These are phyloP conservation scores for Delphinus delphis DNA, from an alignment of 2,113 vertebrate genomes.

Conservation along the genomic window DNA sequence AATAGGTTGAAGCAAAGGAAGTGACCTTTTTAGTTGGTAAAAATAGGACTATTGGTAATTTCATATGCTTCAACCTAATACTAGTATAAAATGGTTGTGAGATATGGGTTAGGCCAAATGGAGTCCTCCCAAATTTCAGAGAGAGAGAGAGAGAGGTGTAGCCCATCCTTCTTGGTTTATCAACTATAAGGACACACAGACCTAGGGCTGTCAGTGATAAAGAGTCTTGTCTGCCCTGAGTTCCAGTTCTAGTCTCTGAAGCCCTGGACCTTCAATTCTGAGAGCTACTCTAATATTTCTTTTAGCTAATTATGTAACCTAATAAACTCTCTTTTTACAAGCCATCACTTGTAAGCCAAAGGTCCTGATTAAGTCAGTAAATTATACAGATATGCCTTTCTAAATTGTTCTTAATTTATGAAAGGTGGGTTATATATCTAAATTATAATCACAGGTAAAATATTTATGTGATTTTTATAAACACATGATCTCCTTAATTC, in stretches of 20 bases:
- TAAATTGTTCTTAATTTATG: constrained; percentile 32
- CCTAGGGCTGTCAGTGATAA: background rate
- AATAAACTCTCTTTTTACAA: constrained; percentile 31
- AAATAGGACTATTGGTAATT: constrained; percentile 1
- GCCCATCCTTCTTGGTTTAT: background rate
- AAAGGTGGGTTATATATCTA: constrained; percentile 28
- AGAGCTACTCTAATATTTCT: background rate
- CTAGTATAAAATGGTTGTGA: background rate
- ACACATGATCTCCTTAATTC: background rate
- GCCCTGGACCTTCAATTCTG: background rate
- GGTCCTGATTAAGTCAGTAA: background rate
- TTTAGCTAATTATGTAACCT: background rate
- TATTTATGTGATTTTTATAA: constrained; percentile 17
- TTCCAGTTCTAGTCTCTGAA: background rate
- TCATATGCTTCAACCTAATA: background rate
- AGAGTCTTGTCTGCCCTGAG: background rate
- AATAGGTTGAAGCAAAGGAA: background rate
- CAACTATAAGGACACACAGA: background rate
- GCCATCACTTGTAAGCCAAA: background rate
- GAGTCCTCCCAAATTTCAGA: background rate
- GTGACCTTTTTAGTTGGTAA: background rate
- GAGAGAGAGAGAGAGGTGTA: background rate
- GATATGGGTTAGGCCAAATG: background rate
- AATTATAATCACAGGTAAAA: constrained; percentile 3
- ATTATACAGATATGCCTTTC: background rate